Evolutionary conservation across 2,888 invertebrate species (phyloP).

Genomic region (Schizaphis graminum): DNA sequence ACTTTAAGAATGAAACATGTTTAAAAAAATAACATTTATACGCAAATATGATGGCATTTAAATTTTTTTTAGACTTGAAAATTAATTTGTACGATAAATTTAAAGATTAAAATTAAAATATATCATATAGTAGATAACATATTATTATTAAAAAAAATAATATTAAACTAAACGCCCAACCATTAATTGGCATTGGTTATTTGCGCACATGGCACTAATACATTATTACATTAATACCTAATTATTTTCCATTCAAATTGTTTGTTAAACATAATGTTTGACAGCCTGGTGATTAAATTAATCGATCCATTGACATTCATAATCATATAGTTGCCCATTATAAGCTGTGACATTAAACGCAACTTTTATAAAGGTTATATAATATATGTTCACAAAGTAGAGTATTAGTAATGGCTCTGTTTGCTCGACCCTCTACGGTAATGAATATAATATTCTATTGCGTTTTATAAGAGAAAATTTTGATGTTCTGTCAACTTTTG

Average conservation of each 20-base stretch:
- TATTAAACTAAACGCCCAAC: neutral
- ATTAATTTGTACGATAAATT: neutral
- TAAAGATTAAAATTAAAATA: neutral
- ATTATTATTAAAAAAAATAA: neutral
- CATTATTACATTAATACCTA: neutral
- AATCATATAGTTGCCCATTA: neutral
- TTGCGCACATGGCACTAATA: neutral
- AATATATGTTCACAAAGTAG: slow-evolving; percentile 14
- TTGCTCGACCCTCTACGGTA: neutral
- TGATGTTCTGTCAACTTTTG: neutral
- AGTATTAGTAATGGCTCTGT: neutral
- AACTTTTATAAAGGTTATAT: slow-evolving; percentile 21
- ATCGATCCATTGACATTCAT: slow-evolving; percentile 45
- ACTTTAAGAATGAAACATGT: neutral
- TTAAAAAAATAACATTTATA: neutral
- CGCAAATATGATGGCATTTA: neutral
- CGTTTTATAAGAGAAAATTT: neutral
- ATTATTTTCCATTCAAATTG: slow-evolving; percentile 17
- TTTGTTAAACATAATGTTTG: slow-evolving; percentile 23
- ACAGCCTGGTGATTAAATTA: slow-evolving; percentile 37
- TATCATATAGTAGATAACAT: neutral
- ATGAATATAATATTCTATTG: slow-evolving; percentile 17
- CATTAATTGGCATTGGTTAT: neutral
- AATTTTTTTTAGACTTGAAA: neutral
- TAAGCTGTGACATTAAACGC: slow-evolving; percentile 42